Evolutionary conservation across 1,140 invertebrate species (phyloP), one percentile per base, ranked within the genome.

Genomic region (Lepidurus packardi): DNA sequence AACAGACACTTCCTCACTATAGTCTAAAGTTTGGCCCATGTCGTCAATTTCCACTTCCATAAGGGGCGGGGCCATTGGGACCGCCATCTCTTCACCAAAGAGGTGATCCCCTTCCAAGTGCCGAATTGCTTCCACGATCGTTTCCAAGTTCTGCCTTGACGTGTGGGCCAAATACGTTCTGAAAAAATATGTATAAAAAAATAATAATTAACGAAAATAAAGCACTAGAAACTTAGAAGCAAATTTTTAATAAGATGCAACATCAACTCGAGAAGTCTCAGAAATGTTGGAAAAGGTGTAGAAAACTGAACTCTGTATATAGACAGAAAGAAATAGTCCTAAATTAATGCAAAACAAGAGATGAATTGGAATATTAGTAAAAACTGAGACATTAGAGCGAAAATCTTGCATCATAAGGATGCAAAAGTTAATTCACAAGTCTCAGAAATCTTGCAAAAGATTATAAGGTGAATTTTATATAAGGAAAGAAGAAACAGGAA

Each of bases 111-210:
- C 96, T 85, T 99, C 97, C 78, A 99, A 86, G 83, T 97, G 96
- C 47, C 96, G 90, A 81, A 98, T 98, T 41, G 97, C 97, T 84
- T 99, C 96, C 9, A 98, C 95, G 80, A 99, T 98, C 1, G 97
- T 98, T 84, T 98, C 95, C 79, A 99, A 87, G 84, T 98, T 98
- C 83, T 97, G 93, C 53, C 95, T 89, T 74, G 94, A 95, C 43
- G 93, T 93, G 82, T 90, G 93, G 24, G 92, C 90, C 75, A 92
- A 84, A 82, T 92, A 93, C 9, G 92, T 83, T 43, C 90, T 88
- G 81, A 3, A 82, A 82, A n/a, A 75, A 73, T 76, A 82, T 43
- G 77, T 53, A 79, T 47, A 77, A 76, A 42, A 34, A 45, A 34
- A 79, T n/a, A 80, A 75, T 42, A 10, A 34, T 10, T 24, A 42